phyloP scores from a whole-genome alignment of 2,888 invertebrate species.

The Phlogophora meticulosa region DNA sequence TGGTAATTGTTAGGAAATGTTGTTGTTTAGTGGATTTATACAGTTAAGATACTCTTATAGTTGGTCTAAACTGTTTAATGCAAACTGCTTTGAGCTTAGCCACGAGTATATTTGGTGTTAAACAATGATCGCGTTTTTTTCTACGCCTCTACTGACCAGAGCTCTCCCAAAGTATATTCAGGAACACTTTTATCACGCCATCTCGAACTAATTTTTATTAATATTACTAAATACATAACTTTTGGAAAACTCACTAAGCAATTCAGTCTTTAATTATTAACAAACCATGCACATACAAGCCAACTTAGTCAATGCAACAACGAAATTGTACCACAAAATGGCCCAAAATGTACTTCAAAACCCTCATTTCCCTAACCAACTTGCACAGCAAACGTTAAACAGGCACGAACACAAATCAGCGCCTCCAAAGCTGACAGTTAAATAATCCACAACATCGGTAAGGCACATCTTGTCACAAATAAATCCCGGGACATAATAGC shows the following conservation, averaged over 20 bases:
- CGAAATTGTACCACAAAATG: not conserved
- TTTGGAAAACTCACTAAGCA: not conserved
- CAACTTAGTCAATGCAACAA: not conserved
- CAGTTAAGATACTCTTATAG: slow-evolving; percentile 23
- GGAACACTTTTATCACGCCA: no score
- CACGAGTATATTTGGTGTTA: not conserved
- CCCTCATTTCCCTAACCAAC: not conserved
- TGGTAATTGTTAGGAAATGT: slow-evolving; percentile 54
- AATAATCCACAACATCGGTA: slow-evolving; percentile 53
- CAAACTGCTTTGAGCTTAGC: slow-evolving; percentile 14
- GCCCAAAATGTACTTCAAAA: not conserved
- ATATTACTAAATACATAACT: not conserved
- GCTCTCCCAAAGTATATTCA: no score
- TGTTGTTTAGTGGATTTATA: slow-evolving; percentile 45
- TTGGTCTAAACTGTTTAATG: slow-evolving; percentile 24
- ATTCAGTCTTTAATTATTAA: not conserved
- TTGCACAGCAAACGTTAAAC: slow-evolving; percentile 1
- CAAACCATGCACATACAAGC: not conserved
- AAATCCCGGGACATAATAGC: slow-evolving; percentile 63
- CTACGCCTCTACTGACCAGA: no score
- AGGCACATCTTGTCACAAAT: slow-evolving; percentile 59
- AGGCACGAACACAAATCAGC: slow-evolving; percentile 41
- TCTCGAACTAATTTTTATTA: not conserved
- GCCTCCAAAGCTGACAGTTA: slow-evolving; percentile 31
- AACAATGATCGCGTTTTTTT: not conserved